Evolutionary conservation across 2,888 invertebrate species (phyloP).

Genomic region (Zelleria hepariella): DNA sequence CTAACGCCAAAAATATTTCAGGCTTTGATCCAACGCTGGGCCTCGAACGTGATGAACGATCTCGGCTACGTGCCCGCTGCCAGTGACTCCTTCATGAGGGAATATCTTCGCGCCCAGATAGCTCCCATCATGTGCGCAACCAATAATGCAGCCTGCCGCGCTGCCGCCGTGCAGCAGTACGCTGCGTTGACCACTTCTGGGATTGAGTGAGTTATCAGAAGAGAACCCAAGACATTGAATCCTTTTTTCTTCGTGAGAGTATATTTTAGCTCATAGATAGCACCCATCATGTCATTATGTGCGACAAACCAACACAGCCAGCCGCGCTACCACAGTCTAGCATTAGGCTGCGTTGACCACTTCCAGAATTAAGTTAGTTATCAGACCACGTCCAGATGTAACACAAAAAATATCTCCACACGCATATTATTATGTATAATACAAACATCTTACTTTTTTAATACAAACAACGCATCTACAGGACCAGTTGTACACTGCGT

Average conservation of each 20-base stretch:
- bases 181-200: slow-evolving; percentile 17
- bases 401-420: too few species aligned
- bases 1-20: slow-evolving; percentile 18
- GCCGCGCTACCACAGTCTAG: slow-evolving; percentile 27
- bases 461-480: too few species aligned
- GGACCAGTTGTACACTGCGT: too few species aligned
- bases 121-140: slow-evolving; percentile 44
- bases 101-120: slow-evolving; percentile 48
- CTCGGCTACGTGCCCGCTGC: slow-evolving; percentile 28
- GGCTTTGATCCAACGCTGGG: slow-evolving; percentile 35
- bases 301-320: slow-evolving; percentile 26
- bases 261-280: slow-evolving; percentile 48
- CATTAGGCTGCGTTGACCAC: slow-evolving; percentile 30
- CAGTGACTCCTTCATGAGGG: slow-evolving; percentile 43
- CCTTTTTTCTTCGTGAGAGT: slow-evolving; percentile 49
- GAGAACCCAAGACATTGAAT: too few species aligned
- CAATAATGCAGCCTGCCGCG: slow-evolving; percentile 28
- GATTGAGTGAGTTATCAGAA: slow-evolving; percentile 34
- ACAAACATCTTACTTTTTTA: too few species aligned
- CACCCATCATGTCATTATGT: slow-evolving; percentile 47
- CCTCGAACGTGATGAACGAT: slow-evolving; percentile 27
- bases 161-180: slow-evolving; percentile 34
- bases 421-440: too few species aligned
- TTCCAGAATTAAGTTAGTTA: slow-evolving; percentile 29
- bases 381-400: too few species aligned